Evolutionary conservation across 2,797 vertebrate genomes (phyloP).

Genomic region (Catamblyrhynchus diadema): DNA sequence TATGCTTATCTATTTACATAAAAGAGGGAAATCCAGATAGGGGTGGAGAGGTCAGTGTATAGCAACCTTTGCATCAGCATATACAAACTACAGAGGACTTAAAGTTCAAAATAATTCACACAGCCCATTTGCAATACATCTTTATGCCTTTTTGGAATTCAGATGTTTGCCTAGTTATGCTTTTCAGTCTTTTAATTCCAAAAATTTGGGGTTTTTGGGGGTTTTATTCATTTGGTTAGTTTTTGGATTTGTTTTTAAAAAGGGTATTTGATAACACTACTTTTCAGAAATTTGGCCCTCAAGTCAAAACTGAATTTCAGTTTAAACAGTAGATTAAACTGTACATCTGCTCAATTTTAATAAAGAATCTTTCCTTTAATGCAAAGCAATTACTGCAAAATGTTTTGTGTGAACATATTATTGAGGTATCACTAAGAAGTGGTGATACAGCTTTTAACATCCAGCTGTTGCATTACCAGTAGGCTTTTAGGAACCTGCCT

Average conservation of each 20-base stretch:
- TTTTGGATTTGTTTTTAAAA: neutral
- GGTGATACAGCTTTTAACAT: neutral
- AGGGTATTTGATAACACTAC: neutral
- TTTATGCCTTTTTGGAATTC: neutral
- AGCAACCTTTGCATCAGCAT: neutral
- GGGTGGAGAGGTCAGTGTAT: accelerated
- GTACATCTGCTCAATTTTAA: neutral
- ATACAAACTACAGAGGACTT: neutral
- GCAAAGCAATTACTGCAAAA: neutral
- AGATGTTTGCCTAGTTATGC: neutral
- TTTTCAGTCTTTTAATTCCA: neutral
- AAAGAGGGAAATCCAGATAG: neutral
- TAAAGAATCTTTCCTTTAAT: neutral
- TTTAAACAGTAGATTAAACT: neutral
- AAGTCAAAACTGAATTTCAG: neutral
- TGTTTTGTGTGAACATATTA: neutral
- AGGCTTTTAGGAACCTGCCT: neutral
- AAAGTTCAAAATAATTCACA: neutral
- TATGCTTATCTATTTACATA: neutral
- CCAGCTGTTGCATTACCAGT: neutral
- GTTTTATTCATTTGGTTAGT: neutral
- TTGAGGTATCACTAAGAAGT: neutral
- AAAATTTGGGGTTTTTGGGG: neutral
- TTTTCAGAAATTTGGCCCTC: neutral
- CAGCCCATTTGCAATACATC: neutral